A percentile compares a stretch with the other conserved stretches of the same genome.
These are phyloP conservation scores for Melanotaenia maccullochi DNA, from an alignment of 2,797 vertebrate species.

Conservation along the genomic window DNA sequence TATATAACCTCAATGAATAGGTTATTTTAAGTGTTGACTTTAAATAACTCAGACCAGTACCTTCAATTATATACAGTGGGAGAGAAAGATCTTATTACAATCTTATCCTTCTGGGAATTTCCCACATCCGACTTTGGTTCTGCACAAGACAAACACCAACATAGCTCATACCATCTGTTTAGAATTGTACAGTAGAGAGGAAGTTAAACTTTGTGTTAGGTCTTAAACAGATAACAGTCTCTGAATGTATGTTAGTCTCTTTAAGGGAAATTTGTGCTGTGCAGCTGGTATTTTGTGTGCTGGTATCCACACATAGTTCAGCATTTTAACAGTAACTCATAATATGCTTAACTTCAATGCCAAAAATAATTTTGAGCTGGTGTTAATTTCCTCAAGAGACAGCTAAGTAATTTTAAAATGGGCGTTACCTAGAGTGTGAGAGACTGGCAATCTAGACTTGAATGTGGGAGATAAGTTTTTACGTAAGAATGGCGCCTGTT, in stretches of 20 bases:
- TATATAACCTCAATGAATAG: neutral
- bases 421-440: conserved; percentile 36
- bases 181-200: conserved; percentile 1
- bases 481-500: conserved; percentile 51
- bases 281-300: neutral
- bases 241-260: neutral
- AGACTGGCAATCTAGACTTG: conserved; percentile 22
- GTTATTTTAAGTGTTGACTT: neutral
- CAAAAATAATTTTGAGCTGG: conserved; percentile 25
- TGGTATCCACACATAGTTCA: neutral
- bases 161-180: conserved; percentile 3
- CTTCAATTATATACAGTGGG: conserved; percentile 7
- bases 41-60: conserved; percentile 8
- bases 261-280: neutral
- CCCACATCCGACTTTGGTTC: conserved; percentile 44
- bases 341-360: neutral
- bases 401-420: conserved; percentile 41
- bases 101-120: conserved; percentile 51
- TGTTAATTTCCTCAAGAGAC: conserved; percentile 37
- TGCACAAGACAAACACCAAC: conserved; percentile 24
- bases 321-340: conserved; percentile 16
- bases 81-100: conserved; percentile 44
- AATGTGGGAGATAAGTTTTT: conserved; percentile 65
- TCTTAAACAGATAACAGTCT: neutral
- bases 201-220: conserved; percentile 9